A percentile compares a stretch with the other conserved stretches of the same genome.
phyloP scores from a whole-genome alignment of 2,797 vertebrate species.

The Platyrinchus mystaceus region DNA sequence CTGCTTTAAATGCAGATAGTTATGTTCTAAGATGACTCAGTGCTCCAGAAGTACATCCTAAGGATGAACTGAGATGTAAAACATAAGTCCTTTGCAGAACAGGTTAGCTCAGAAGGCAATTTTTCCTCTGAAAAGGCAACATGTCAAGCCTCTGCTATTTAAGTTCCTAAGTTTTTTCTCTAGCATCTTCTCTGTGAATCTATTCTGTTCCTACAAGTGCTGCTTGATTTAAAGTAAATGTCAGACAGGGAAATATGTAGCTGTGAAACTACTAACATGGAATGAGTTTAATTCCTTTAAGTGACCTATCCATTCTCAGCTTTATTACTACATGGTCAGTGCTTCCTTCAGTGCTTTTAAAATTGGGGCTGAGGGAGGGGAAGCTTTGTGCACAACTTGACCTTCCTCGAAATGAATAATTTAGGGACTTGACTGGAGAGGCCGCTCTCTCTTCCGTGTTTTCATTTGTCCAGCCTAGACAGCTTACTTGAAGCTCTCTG shows the following conservation, averaged over 20 bases:
- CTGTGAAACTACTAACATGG: conserved; percentile 24
- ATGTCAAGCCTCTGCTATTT: background rate
- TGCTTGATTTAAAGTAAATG: conserved; percentile 30
- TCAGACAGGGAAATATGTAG: background rate
- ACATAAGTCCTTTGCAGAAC: background rate
- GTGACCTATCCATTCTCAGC: conserved; percentile 23
- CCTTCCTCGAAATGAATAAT: background rate
- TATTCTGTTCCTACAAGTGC: background rate
- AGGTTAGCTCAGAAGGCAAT: background rate
- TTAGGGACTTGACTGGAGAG: background rate
- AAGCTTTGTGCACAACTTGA: background rate
- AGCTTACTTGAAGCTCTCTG: background rate
- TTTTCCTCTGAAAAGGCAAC: background rate
- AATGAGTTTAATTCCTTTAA: conserved; percentile 39
- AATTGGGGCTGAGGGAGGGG: background rate
- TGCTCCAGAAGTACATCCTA: background rate
- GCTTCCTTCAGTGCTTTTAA: background rate
- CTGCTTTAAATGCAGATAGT: background rate
- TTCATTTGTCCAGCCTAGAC: background rate
- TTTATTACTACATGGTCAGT: conserved; percentile 25
- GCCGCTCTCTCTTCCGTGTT: background rate
- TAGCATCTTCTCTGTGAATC: background rate
- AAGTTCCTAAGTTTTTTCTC: background rate
- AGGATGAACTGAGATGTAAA: background rate
- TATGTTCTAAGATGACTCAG: background rate